Evolutionary conservation across 2,888 invertebrate genomes (phyloP).

Genomic region (Crematogaster levior): DNA sequence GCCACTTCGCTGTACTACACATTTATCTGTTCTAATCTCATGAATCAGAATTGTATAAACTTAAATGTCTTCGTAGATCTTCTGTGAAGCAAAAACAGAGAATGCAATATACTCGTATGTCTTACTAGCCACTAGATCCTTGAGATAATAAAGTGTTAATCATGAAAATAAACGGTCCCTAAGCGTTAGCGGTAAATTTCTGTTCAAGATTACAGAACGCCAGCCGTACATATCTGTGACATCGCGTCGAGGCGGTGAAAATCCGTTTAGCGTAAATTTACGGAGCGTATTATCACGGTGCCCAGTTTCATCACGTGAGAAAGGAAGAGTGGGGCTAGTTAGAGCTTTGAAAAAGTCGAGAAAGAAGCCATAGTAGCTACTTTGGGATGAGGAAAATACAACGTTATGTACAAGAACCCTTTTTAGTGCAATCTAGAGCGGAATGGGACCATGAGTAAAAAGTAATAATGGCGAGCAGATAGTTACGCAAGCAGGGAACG

Average conservation of each 20-base stretch:
- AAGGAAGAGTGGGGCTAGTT: background rate
- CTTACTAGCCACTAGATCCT: background rate
- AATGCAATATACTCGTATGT: slow-evolving; percentile 7
- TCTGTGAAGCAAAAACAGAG: background rate
- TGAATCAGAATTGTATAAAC: background rate
- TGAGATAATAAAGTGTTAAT: slow-evolving; percentile 26
- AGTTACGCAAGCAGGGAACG: slow-evolving; percentile 32
- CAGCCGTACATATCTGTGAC: slow-evolving; percentile 19
- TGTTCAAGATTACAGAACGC: slow-evolving; percentile 27
- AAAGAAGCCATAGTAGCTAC: slow-evolving; percentile 20
- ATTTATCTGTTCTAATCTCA: slow-evolving; percentile 12
- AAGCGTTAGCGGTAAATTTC: slow-evolving; percentile 24
- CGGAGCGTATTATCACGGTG: slow-evolving; percentile 41
- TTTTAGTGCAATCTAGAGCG: background rate
- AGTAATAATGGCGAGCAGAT: slow-evolving; percentile 36
- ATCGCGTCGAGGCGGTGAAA: slow-evolving; percentile 26
- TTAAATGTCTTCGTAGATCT: background rate
- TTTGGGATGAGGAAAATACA: slow-evolving; percentile 45
- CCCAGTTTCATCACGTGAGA: slow-evolving; percentile 11
- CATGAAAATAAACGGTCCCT: slow-evolving; percentile 25
- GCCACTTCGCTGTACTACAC: background rate
- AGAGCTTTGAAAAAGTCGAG: slow-evolving; percentile 35
- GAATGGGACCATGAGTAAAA: slow-evolving; percentile 46
- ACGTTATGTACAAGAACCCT: slow-evolving; percentile 39
- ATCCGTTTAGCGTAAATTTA: slow-evolving; percentile 45